A percentile compares a stretch with the other conserved stretches of the same genome.
Evolutionary conservation across 1,140 invertebrate genomes (phyloP).

Genomic region (Mizuhopecten yessoensis): DNA sequence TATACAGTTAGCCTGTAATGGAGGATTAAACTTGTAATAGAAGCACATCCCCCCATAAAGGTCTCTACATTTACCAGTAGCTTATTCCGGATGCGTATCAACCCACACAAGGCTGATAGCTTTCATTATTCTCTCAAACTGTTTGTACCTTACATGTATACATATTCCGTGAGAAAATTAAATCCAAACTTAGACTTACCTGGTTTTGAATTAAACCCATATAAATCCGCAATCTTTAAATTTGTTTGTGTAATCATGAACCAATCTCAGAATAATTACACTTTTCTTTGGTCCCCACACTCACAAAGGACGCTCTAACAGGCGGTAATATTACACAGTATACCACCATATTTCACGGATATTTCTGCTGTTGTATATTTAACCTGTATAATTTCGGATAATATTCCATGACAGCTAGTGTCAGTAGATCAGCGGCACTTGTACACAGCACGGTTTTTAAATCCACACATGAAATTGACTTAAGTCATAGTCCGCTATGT

Average conservation of each 20-base stretch:
- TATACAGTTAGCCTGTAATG: too few relatives aligned
- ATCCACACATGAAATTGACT: constrained; percentile 38
- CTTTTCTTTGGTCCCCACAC: neutral
- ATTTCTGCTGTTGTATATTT: neutral
- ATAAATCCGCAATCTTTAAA: constrained; percentile 11
- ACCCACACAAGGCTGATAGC: neutral
- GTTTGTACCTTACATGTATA: neutral
- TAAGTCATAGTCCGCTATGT: constrained; percentile 33
- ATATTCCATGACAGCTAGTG: neutral
- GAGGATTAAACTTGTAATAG: too few relatives aligned
- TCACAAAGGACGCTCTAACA: neutral
- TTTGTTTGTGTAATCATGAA: constrained; percentile 9
- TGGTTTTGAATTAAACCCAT: constrained; percentile 19
- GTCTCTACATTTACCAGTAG: too few relatives aligned
- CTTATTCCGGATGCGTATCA: too few relatives aligned
- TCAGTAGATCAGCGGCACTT: neutral
- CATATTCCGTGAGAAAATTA: neutral
- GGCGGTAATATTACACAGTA: neutral
- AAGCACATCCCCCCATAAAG: too few relatives aligned
- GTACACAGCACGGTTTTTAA: constrained; percentile 14
- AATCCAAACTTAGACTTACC: constrained; percentile 29
- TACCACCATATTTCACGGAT: neutral
- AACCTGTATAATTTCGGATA: constrained; percentile 24
- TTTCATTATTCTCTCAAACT: neutral
- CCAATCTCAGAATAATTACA: neutral